phyloP scores from a whole-genome alignment of 2,888 invertebrate genomes.

The Dyspetes luteomarginatus region DNA sequence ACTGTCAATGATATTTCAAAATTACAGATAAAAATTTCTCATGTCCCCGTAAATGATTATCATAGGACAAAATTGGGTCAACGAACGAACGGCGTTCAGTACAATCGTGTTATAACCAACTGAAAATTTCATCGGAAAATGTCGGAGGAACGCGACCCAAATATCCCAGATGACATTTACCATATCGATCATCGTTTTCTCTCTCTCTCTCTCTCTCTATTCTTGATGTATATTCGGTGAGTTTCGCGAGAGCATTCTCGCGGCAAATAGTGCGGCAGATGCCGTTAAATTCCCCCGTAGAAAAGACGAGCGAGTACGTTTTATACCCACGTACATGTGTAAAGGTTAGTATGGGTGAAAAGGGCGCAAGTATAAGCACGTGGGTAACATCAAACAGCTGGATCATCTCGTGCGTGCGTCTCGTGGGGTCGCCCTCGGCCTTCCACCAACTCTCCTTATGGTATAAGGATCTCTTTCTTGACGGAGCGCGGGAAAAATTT shows the following conservation, averaged over 20 bases:
- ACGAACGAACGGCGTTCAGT: not conserved
- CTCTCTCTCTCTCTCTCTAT: slow-evolving; percentile 55
- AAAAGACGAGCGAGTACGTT: slow-evolving; percentile 22
- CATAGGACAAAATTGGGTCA: slow-evolving; percentile 1
- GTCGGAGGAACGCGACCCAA: slow-evolving; percentile 24
- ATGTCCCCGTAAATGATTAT: no score
- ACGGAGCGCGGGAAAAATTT: slow-evolving; percentile 62
- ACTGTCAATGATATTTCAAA: no score
- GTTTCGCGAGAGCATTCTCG: slow-evolving; percentile 47
- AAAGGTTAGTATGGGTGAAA: slow-evolving; percentile 65
- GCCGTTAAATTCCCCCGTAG: slow-evolving; percentile 66
- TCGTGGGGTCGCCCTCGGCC: slow-evolving; percentile 44
- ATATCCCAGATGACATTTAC: slow-evolving; percentile 48
- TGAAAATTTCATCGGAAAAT: slow-evolving; percentile 36
- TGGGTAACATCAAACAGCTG: slow-evolving; percentile 83
- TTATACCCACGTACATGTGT: slow-evolving; percentile 1
- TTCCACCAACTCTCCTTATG: slow-evolving; percentile 27
- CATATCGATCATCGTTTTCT: slow-evolving; percentile 47
- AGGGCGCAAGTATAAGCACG: slow-evolving; percentile 74
- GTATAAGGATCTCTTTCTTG: slow-evolving; percentile 78
- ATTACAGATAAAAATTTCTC: no score
- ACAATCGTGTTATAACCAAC: not conserved
- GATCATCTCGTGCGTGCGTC: slow-evolving; percentile 81
- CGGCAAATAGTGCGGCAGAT: slow-evolving; percentile 75
- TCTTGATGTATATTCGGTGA: slow-evolving; percentile 64